Percentiles rank a stretch among this genome's conserved stretches.
Evolutionary conservation across 2,797 vertebrate species (phyloP).

Genomic region (Phoxinus dragarum): DNA sequence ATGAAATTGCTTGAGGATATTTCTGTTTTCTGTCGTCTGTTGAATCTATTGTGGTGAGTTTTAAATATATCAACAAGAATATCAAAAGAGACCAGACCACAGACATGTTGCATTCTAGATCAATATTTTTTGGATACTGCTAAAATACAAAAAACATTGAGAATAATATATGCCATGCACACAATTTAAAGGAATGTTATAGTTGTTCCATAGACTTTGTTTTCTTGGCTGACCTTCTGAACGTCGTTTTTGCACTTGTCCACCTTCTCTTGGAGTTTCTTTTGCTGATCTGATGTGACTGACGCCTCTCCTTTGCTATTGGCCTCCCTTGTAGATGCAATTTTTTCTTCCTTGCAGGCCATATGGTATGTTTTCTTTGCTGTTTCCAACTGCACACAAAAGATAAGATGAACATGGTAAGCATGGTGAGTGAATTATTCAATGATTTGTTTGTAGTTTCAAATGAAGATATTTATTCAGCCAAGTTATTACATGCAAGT

Average conservation of each 20-base stretch:
- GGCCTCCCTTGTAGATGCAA: constrained; percentile 88
- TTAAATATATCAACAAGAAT: not conserved
- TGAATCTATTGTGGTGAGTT: not conserved
- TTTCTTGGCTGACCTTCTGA: constrained; percentile 83
- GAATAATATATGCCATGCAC: not conserved
- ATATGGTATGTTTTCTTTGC: constrained; percentile 94
- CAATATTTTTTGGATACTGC: not conserved
- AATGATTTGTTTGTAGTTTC: not conserved
- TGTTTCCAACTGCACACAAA: constrained; percentile 83
- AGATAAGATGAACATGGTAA: not conserved
- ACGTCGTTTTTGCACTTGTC: constrained; percentile 96
- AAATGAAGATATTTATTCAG: not conserved
- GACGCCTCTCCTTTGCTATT: constrained; percentile 88
- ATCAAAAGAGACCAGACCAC: not conserved
- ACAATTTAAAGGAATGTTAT: not conserved
- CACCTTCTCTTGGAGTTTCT: constrained; percentile 94
- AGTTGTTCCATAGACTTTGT: not conserved
- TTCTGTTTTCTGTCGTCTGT: not conserved
- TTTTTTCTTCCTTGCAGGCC: constrained; percentile 96
- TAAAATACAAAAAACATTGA: constrained; percentile 12
- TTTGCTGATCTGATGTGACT: constrained; percentile 88
- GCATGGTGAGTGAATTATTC: not conserved
- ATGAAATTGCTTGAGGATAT: constrained; percentile 23
- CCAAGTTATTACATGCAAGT: not conserved
- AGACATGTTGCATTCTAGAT: not conserved